phyloP scores from a whole-genome alignment of 2,888 invertebrate genomes.

The Macaria notata region DNA sequence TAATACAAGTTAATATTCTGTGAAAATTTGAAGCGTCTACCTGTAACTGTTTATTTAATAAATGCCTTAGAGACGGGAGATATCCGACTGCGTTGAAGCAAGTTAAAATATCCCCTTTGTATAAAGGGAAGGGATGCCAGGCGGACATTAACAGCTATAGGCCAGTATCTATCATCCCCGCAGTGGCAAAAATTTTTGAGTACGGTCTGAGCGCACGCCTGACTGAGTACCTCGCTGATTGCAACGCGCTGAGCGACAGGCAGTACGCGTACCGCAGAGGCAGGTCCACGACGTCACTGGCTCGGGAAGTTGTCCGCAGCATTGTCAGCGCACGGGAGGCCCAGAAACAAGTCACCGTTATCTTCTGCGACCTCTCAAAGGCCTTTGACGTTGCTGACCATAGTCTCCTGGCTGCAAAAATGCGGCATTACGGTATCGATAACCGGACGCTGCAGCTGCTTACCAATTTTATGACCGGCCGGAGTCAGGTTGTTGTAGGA shows the following conservation, averaged over 20 bases:
- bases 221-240: too few relatives aligned
- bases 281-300: slow-evolving; percentile 1
- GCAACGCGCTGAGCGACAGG: background rate
- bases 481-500: slow-evolving; percentile 1
- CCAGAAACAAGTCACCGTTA: background rate
- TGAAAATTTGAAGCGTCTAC: too few relatives aligned
- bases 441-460: background rate
- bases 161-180: too few relatives aligned
- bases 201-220: too few relatives aligned
- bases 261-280: background rate
- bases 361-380: slow-evolving; percentile 6
- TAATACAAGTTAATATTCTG: too few relatives aligned
- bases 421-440: background rate
- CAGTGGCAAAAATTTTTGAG: too few relatives aligned
- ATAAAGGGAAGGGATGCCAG: too few relatives aligned
- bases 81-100: too few relatives aligned
- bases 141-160: too few relatives aligned
- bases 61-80: too few relatives aligned
- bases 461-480: slow-evolving; percentile 1
- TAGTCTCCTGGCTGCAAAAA: background rate
- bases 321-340: background rate
- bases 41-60: too few relatives aligned
- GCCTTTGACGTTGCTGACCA: slow-evolving; percentile 7
- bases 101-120: too few relatives aligned
- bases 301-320: background rate